Percentiles rank a stretch among this genome's conserved stretches.
Conservation (phyloP, 1,140 invertebrate species). For the Chlorops oryzae region DNA sequence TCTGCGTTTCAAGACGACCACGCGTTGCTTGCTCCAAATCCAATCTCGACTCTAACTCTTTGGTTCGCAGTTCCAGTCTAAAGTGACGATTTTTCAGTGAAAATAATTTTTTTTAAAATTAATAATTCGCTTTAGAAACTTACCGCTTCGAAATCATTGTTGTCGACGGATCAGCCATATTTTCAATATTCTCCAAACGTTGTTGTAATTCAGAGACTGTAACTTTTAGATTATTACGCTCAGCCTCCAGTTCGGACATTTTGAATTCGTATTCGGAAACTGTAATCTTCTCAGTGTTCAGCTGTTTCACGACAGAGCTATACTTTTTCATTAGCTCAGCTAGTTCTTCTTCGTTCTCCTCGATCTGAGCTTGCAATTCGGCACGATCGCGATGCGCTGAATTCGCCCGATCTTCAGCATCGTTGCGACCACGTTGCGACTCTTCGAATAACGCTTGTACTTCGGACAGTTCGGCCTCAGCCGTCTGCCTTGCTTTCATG, state of each 20-base stretch:
- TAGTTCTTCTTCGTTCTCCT: conserved; percentile 88
- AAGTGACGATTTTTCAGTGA: too few relatives aligned
- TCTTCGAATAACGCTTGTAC: conserved; percentile 75
- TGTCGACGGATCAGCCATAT: conserved; percentile 67
- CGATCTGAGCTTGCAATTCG: conserved; percentile 74
- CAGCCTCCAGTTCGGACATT: conserved; percentile 70
- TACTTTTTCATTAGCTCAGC: conserved; percentile 89
- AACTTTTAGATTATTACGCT: conserved; percentile 68
- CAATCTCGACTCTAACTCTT: conserved; percentile 83
- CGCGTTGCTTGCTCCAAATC: conserved; percentile 83
- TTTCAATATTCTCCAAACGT: conserved; percentile 71
- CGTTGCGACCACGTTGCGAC: conserved; percentile 62
- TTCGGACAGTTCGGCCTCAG: conserved; percentile 74
- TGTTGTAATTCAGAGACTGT: conserved; percentile 69
- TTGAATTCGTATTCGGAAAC: conserved; percentile 74
- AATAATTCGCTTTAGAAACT: conserved; percentile 6
- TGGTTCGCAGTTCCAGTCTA: conserved; percentile 68
- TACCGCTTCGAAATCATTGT: conserved; percentile 63
- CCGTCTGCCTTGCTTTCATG: conserved; percentile 73
- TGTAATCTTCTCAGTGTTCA: conserved; percentile 75
- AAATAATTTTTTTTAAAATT: conserved; percentile 10
- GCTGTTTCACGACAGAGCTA: conserved; percentile 76
- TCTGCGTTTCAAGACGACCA: conserved; percentile 76
- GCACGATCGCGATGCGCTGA: conserved; percentile 68
- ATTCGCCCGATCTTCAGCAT: conserved; percentile 75